These are phyloP conservation scores for Carpatolechia fugitivella DNA, from an alignment of 2,888 invertebrate species.

Conservation along the genomic window DNA sequence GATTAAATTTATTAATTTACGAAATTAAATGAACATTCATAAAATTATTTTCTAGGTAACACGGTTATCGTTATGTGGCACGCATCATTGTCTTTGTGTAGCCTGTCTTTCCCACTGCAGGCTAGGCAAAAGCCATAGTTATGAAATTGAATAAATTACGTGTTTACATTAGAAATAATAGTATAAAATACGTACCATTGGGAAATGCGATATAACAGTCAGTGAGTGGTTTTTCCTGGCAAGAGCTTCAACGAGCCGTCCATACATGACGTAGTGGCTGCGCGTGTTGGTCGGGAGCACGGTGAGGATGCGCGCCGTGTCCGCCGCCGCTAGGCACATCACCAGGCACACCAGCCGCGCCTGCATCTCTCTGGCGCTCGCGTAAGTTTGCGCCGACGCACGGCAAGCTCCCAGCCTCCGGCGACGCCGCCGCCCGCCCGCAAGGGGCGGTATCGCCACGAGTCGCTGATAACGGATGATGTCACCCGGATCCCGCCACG, in stretches of 20 bases:
- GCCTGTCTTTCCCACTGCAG: neutral
- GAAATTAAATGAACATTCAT: too few relatives aligned
- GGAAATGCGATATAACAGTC: conserved; percentile 70
- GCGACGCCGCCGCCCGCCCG: conserved; percentile 26
- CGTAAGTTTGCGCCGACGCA: conserved; percentile 43
- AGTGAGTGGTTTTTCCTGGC: conserved; percentile 63
- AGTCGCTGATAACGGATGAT: conserved; percentile 40
- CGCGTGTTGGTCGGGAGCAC: conserved; percentile 74
- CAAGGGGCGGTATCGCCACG: conserved; percentile 17
- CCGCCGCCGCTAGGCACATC: conserved; percentile 41
- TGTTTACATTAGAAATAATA: conserved; percentile 1
- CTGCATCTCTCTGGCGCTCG: conserved; percentile 64
- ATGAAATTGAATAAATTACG: neutral
- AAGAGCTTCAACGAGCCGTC: conserved; percentile 65
- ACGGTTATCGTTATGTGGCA: too few relatives aligned
- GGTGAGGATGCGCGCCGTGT: conserved; percentile 63
- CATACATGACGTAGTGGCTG: conserved; percentile 77
- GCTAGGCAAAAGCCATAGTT: neutral
- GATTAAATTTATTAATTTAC: too few relatives aligned
- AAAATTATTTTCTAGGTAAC: too few relatives aligned
- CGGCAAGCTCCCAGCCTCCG: conserved; percentile 23
- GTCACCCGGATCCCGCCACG: conserved; percentile 31
- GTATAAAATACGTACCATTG: conserved; percentile 57
- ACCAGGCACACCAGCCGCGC: conserved; percentile 51
- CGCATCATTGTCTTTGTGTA: too few relatives aligned